Evolutionary conservation across 2,113 vertebrate species (phyloP).

Genomic region (Galemys pyrenaicus): DNA sequence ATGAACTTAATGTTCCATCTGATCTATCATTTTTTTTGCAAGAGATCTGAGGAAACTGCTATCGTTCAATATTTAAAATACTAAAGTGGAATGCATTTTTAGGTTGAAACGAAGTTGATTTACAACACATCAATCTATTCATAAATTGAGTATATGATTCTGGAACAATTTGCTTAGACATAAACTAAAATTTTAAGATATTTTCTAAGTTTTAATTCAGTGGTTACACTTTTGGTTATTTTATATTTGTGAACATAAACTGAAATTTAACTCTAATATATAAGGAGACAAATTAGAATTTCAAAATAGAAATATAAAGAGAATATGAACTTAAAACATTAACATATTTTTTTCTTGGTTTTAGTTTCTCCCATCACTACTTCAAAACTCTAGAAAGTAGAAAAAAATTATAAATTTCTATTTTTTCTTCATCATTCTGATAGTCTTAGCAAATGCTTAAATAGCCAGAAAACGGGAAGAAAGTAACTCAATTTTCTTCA

Average conservation of each 20-base stretch:
- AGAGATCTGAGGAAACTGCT: neutral
- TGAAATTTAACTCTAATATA: neutral
- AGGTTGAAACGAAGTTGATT: neutral
- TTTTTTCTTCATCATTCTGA: neutral
- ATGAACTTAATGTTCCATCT: neutral
- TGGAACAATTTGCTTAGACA: neutral
- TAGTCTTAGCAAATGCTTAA: constrained; percentile 16
- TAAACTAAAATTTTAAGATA: constrained; percentile 2
- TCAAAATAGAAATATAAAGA: constrained; percentile 32
- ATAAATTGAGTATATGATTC: neutral
- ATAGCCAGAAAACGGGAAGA: neutral
- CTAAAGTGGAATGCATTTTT: neutral
- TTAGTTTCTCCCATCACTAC: constrained; percentile 34
- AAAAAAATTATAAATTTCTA: neutral
- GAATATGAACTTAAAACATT: constrained; percentile 11
- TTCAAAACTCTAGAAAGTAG: neutral
- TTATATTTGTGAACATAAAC: neutral
- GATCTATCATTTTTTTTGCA: neutral
- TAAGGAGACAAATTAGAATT: neutral
- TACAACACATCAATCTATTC: neutral
- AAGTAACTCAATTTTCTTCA: neutral
- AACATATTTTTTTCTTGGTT: neutral
- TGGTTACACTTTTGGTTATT: neutral
- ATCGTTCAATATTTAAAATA: constrained; percentile 36
- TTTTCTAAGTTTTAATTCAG: constrained; percentile 23